These are phyloP conservation scores for Idaea aversata DNA, from an alignment of 2,888 invertebrate genomes.

Conservation along the genomic window DNA sequence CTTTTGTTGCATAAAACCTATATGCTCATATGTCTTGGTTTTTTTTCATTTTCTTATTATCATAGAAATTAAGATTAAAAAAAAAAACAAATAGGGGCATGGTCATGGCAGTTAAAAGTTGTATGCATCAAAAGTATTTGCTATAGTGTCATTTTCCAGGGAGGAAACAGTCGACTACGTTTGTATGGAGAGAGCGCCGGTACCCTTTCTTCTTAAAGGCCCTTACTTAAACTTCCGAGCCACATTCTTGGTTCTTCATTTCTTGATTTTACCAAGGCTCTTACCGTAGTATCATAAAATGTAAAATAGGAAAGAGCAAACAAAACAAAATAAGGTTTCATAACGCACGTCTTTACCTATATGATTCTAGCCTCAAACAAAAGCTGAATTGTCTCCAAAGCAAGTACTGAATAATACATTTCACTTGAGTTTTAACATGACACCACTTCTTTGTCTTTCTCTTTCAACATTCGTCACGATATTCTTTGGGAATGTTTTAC, in stretches of 20 bases:
- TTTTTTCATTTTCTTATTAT: too few relatives aligned
- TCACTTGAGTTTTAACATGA: conserved; percentile 64
- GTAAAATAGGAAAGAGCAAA: neutral
- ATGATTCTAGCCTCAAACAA: conserved; percentile 49
- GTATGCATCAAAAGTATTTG: too few relatives aligned
- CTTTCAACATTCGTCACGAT: conserved; percentile 39
- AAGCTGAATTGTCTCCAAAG: conserved; percentile 51
- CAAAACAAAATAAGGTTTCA: conserved; percentile 22
- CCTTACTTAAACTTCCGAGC: too few relatives aligned
- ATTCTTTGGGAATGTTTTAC: conserved; percentile 23
- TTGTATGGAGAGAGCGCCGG: too few relatives aligned
- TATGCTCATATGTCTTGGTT: too few relatives aligned
- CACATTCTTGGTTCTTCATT: neutral
- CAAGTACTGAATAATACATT: conserved; percentile 62
- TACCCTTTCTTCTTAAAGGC: too few relatives aligned
- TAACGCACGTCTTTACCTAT: conserved; percentile 32
- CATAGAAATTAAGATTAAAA: too few relatives aligned
- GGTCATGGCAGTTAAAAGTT: too few relatives aligned
- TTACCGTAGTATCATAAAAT: neutral
- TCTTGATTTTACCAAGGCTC: neutral
- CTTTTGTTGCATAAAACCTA: too few relatives aligned
- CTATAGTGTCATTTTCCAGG: too few relatives aligned
- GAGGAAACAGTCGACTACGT: too few relatives aligned
- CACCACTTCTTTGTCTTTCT: conserved; percentile 58
- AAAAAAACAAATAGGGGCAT: too few relatives aligned